Evolutionary conservation across 2,113 vertebrate genomes (phyloP), one percentile per base, ranked within the genome.

Genomic region (Myrmophylax atrothorax): DNA sequence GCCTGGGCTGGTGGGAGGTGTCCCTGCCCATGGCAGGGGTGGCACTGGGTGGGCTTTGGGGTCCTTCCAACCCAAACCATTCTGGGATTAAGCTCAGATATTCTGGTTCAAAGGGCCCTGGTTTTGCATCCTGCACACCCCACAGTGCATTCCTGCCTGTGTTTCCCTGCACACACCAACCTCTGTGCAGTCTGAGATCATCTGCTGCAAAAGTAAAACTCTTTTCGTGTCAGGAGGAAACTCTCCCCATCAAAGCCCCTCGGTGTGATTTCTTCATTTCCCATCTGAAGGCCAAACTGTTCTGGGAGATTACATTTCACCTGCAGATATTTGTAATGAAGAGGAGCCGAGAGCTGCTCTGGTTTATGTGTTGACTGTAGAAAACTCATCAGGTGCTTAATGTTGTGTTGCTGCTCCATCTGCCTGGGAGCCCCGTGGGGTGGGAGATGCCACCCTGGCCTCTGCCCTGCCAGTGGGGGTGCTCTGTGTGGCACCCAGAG

Each of bases 91-190:
- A 46, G 26, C 26, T 33, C 24, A 29, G 62, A 18, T 62, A 0
- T 7, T 64, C 12, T 3, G 0, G 26, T 31, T 46, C 6, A 8
- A 73, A 72, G 46, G 23, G 11, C 17, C 8, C 0, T 28, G 47
- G 10, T 33, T 66, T 35, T 13, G 18, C 70, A 17, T 14, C n/a
- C 3, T 14, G 12, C 46, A 14, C 15, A 37, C 15, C 3, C 53
- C 53, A 10, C 14, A 6, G 14, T 1, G 2, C 5, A 9, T 29
- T 24, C 19, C 37, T 38, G 26, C 26, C 31, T 29, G 6, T 0
- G 5, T 82, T 46, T 6, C 0, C 1, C 33, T 18, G 67, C 79
- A 31, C 7, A 0, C 3, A 5, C 25, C 68, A 33, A 6, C 13
- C 53, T 19, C 19, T 8, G 28, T 2, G 1, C 2, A 28, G 47